Percentiles rank a stretch among this genome's conserved stretches.
Conservation (phyloP, 2,888 invertebrate genomes). For the Oxytorus armatus region DNA sequence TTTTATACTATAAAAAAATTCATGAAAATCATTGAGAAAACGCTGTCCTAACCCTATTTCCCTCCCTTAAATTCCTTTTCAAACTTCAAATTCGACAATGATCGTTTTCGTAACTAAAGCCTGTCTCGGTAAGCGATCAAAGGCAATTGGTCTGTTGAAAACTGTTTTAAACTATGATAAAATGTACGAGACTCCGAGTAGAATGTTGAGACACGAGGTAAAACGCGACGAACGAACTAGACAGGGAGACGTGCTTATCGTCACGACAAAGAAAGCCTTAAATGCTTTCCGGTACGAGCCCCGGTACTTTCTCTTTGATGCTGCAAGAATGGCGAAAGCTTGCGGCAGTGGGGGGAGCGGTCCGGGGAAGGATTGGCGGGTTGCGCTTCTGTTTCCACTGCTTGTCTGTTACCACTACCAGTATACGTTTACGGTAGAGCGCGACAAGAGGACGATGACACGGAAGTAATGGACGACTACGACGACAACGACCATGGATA, state of each 20-base stretch:
- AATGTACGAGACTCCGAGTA: conserved; percentile 13
- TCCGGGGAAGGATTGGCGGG: conserved; percentile 12
- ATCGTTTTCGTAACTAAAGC: too few relatives aligned
- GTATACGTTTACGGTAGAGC: neutral
- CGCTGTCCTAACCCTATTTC: too few relatives aligned
- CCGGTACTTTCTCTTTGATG: conserved; percentile 75
- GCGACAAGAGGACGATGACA: conserved; percentile 1
- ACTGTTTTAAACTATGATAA: conserved; percentile 35
- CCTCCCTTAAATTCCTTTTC: too few relatives aligned
- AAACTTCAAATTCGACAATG: too few relatives aligned
- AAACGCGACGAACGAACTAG: conserved; percentile 44
- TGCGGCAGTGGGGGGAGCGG: neutral
- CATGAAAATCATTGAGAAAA: too few relatives aligned
- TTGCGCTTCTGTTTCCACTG: conserved; percentile 29
- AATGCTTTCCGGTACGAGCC: conserved; percentile 72
- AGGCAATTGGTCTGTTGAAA: conserved; percentile 31
- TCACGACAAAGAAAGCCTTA: conserved; percentile 75
- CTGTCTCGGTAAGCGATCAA: too few relatives aligned
- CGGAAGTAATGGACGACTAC: conserved; percentile 25
- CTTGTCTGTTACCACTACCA: neutral
- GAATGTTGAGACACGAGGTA: conserved; percentile 28
- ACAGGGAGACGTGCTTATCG: conserved; percentile 35
- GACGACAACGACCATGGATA: neutral
- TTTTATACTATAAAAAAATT: too few relatives aligned
- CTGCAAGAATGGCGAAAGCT: conserved; percentile 32